Evolutionary conservation across 2,888 invertebrate species (phyloP).

Genomic region (Cephonodes hylas): DNA sequence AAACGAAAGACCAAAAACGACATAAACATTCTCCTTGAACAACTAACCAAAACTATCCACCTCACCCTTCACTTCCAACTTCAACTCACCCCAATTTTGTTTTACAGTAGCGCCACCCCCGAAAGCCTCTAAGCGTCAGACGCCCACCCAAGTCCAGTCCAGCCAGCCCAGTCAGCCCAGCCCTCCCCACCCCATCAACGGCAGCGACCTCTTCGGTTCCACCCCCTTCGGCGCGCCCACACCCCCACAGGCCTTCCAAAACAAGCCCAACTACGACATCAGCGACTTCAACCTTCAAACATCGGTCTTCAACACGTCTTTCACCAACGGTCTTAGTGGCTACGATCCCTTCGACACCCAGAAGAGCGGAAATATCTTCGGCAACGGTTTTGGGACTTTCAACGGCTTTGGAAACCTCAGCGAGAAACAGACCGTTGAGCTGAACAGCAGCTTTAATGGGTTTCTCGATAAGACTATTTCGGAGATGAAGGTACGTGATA

Average conservation of each 20-base stretch:
- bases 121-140: constrained; percentile 84
- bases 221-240: constrained; percentile 83
- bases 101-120: constrained; percentile 94
- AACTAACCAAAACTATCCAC: no score
- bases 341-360: constrained; percentile 94
- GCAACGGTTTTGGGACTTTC: constrained; percentile 65
- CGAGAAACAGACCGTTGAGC: constrained; percentile 70
- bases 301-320: constrained; percentile 66
- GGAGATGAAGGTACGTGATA: constrained; percentile 89
- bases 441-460: constrained; percentile 86
- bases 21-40: no score
- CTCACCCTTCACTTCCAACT: neutral
- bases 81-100: constrained; percentile 15
- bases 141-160: constrained; percentile 38
- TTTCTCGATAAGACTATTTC: constrained; percentile 90
- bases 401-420: constrained; percentile 74
- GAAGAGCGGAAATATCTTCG: constrained; percentile 76
- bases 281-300: constrained; percentile 71
- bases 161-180: constrained; percentile 20
- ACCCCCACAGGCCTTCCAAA: constrained; percentile 36
- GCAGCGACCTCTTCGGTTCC: constrained; percentile 90
- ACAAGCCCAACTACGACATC: constrained; percentile 74
- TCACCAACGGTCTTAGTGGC: constrained; percentile 69
- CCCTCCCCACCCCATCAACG: constrained; percentile 51
- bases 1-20: no score